phyloP scores from a whole-genome alignment of 2,888 invertebrate species.

The Cacoxenus indagator region DNA sequence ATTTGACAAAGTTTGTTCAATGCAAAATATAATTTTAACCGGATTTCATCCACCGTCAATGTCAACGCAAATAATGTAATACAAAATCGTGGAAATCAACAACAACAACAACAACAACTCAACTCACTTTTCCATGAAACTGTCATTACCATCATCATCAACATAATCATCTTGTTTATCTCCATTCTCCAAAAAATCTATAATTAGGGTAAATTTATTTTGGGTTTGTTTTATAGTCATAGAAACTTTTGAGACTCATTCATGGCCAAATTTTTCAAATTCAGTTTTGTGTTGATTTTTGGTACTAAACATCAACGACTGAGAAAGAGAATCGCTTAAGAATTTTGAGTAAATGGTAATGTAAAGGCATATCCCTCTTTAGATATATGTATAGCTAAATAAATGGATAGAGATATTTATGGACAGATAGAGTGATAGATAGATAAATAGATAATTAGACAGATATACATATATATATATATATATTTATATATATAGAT shows the following conservation, averaged over 20 bases:
- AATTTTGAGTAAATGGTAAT: too few species aligned
- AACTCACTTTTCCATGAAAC: background rate
- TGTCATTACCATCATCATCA: background rate
- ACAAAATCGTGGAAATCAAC: background rate
- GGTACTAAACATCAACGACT: too few species aligned
- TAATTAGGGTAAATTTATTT: background rate
- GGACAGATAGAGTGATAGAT: too few species aligned
- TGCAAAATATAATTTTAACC: slow-evolving; percentile 6
- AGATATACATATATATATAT: too few species aligned
- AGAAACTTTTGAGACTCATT: background rate
- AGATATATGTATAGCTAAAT: too few species aligned
- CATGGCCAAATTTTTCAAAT: background rate
- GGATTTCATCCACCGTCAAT: slow-evolving; percentile 1
- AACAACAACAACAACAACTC: background rate
- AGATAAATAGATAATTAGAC: too few species aligned
- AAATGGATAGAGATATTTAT: too few species aligned
- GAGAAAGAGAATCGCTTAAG: too few species aligned
- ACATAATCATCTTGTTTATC: background rate
- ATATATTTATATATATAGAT: too few species aligned
- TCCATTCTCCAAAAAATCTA: background rate
- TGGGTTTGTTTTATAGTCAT: background rate
- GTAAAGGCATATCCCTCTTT: too few species aligned
- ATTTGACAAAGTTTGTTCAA: slow-evolving; percentile 28
- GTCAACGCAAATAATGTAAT: background rate
- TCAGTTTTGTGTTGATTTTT: background rate